Conservation (phyloP, 2,888 invertebrate species). For the Pollenia angustigena region DNA sequence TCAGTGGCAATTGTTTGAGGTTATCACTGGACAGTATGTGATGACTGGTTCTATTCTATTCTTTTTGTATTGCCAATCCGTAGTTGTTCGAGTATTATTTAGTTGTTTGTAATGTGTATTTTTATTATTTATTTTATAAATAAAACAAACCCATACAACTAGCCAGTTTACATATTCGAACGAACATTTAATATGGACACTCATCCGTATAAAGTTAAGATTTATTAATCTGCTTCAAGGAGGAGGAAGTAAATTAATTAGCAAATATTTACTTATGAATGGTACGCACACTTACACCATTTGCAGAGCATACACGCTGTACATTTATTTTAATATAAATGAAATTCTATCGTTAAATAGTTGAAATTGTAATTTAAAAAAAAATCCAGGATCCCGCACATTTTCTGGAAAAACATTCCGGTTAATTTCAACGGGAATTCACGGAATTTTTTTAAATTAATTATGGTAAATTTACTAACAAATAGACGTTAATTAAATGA, state of each 20-base stretch:
- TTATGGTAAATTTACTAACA: too few relatives aligned
- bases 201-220: constrained; percentile 26
- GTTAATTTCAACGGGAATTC: not conserved
- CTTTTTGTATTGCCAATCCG: constrained; percentile 11
- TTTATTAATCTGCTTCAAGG: constrained; percentile 74
- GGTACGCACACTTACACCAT: constrained; percentile 29
- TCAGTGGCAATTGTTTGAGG: constrained; percentile 38
- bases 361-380: not conserved
- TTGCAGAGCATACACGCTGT: too few relatives aligned
- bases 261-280: constrained; percentile 77
- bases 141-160: constrained; percentile 2
- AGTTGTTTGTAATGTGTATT: constrained; percentile 24
- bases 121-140: constrained; percentile 46
- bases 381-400: too few relatives aligned
- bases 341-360: not conserved
- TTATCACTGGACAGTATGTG: constrained; percentile 38
- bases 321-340: not conserved
- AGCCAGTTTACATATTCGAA: not conserved
- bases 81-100: constrained; percentile 6
- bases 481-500: too few relatives aligned
- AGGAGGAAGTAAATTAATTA: constrained; percentile 81
- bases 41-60: constrained; percentile 24
- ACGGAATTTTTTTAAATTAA: not conserved
- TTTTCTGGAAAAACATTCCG: too few relatives aligned
- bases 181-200: not conserved